Base-by-base conservation (phyloP, 2,888 invertebrate species). In the Aleiodes testaceus region DNA sequence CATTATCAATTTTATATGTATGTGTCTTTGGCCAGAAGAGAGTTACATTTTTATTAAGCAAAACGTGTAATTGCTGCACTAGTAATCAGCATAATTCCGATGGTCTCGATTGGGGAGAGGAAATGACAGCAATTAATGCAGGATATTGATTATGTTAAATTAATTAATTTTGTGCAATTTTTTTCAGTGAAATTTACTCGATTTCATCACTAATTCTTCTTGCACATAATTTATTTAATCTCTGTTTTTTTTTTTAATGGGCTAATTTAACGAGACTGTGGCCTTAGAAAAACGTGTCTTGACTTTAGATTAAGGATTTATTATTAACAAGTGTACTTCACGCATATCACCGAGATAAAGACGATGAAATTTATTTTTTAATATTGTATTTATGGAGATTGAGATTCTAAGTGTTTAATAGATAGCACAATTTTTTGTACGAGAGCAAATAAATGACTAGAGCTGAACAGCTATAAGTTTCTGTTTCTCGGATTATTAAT, bases 91-190 rank as follows among this genome's bases (percentile, higher is more conserved):
- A 92, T 0, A 90, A 93, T 30, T 69, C 75, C 6, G 92, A 93
- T 2, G 90, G 91, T 0, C 91, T 91, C n/a, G 95, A 95, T 81
- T 95, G 95, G 95, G 95, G 95, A 0, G 95, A 95, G 81, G 95
- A 96, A 88, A 92, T 95, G 93, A 93, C 94, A 66, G 94, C 95
- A 74, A 95, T 95, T 92, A 95, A 95, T 82, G 92, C 93, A 14
- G 91, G 91, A 64, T 89, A 89, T 81, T 89, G 79, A 80, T 7
- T 20, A 14, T 3, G 3, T 9, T 16, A n/a, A n/a, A 49, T 26
- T 61, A n/a, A 14, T 14, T 36, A 18, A 36, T 47, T 66, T 49
- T 50, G 50, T 50, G 36, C 50, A 66, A 66, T 30, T 49, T 66
- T 26, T 16, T 61, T 30, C 7, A 16, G 63, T 47, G 47, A 11